Evolutionary conservation across 2,113 vertebrate genomes (phyloP).

Genomic region (Lutjanus erythropterus): DNA sequence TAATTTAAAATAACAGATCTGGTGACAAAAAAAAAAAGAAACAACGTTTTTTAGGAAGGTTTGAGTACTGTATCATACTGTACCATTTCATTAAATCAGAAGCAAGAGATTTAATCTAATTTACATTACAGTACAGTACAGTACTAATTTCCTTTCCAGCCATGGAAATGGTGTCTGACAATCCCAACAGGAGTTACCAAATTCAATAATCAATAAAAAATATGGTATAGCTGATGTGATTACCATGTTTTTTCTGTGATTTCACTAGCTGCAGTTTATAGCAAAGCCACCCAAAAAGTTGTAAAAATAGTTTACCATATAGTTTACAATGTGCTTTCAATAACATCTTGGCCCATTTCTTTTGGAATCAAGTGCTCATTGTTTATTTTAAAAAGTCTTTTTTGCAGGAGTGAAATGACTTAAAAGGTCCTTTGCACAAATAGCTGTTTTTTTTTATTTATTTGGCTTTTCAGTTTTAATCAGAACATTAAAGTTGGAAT

Average conservation of each 20-base stretch:
- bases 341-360: neutral
- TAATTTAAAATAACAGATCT: neutral
- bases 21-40: constrained; percentile 2
- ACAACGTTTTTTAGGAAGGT: neutral
- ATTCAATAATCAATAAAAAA: neutral
- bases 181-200: neutral
- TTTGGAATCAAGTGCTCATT: constrained; percentile 27
- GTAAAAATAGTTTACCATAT: neutral
- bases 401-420: neutral
- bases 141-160: constrained; percentile 1
- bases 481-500: neutral
- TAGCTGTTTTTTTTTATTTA: neutral
- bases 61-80: neutral
- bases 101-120: neutral
- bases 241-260: neutral
- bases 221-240: neutral
- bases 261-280: too few relatives aligned
- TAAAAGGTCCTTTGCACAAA: neutral
- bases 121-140: constrained; percentile 12
- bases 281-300: neutral
- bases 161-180: neutral
- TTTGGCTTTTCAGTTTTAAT: neutral
- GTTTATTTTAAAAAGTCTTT: neutral
- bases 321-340: constrained; percentile 1
- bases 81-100: constrained; percentile 6